Conservation (phyloP, 30 jellyfish, hydroid and myxozoan species). For the Hydra vulgaris region DNA sequence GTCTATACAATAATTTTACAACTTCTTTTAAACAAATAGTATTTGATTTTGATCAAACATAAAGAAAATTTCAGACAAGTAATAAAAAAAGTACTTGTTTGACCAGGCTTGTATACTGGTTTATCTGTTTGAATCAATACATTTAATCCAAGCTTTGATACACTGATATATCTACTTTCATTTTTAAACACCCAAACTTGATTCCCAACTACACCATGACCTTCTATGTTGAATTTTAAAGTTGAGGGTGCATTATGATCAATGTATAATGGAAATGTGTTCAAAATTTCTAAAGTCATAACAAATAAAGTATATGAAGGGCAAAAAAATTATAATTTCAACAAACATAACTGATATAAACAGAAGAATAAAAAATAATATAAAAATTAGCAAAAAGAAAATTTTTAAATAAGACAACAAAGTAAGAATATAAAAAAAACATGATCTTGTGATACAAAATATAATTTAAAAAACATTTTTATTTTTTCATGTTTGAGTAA, state of each 20-base stretch:
- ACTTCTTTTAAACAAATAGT: too few species aligned
- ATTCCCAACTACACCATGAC: slow-evolving; percentile 21
- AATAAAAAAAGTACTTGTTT: slow-evolving; percentile 34
- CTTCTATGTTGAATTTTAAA: slow-evolving; percentile 12
- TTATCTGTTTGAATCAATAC: slow-evolving; percentile 76
- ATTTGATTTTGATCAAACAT: too few species aligned
- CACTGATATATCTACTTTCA: not conserved
- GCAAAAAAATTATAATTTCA: too few species aligned
- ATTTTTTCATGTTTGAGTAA: too few species aligned
- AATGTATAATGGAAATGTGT: slow-evolving; percentile 17
- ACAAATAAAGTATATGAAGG: not conserved
- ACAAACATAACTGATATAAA: too few species aligned
- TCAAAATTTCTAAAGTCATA: slow-evolving; percentile 2
- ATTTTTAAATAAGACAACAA: too few species aligned
- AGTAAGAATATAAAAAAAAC: too few species aligned
- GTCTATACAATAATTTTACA: too few species aligned
- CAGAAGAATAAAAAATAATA: too few species aligned
- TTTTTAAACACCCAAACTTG: slow-evolving; percentile 22
- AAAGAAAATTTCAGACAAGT: not conserved
- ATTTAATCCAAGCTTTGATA: slow-evolving; percentile 21
- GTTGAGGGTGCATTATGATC: slow-evolving; percentile 11
- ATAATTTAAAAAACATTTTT: too few species aligned
- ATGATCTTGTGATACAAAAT: too few species aligned
- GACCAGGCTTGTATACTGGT: slow-evolving; percentile 97
- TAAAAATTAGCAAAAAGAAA: too few species aligned